Conservation (phyloP, 2,113 vertebrate genomes). For the Ploceus nigricollis region DNA sequence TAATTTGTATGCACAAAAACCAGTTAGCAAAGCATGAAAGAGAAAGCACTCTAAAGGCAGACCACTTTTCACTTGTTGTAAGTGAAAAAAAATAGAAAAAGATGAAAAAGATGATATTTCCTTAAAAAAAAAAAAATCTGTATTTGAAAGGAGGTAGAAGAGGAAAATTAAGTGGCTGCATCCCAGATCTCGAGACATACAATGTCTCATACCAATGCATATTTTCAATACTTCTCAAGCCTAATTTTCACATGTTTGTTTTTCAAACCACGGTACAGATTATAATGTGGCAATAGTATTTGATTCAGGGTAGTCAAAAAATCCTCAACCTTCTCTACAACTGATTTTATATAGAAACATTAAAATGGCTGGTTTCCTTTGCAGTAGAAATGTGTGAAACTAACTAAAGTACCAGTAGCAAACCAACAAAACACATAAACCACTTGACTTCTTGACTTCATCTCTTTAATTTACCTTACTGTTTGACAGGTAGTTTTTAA, state of each 20-base stretch:
- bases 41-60: not conserved
- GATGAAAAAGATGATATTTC: accelerated
- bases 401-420: not conserved
- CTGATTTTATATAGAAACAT: not conserved
- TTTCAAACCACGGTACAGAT: not conserved
- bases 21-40: not conserved
- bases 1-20: not conserved
- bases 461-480: not conserved
- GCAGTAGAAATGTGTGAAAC: not conserved
- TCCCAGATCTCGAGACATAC: not conserved
- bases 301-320: not conserved
- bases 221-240: not conserved
- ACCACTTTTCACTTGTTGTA: not conserved
- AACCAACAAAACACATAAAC: not conserved
- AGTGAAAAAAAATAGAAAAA: not conserved
- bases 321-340: not conserved
- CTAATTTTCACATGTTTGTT: not conserved
- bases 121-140: not conserved
- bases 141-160: not conserved
- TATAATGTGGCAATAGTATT: not conserved
- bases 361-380: not conserved
- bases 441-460: not conserved
- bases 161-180: not conserved
- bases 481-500: not conserved
- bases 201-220: not conserved